Percentiles rank a stretch among this genome's conserved stretches.
phyloP scores from a whole-genome alignment of 1,140 invertebrate species.

The Drosophila sp. region DNA sequence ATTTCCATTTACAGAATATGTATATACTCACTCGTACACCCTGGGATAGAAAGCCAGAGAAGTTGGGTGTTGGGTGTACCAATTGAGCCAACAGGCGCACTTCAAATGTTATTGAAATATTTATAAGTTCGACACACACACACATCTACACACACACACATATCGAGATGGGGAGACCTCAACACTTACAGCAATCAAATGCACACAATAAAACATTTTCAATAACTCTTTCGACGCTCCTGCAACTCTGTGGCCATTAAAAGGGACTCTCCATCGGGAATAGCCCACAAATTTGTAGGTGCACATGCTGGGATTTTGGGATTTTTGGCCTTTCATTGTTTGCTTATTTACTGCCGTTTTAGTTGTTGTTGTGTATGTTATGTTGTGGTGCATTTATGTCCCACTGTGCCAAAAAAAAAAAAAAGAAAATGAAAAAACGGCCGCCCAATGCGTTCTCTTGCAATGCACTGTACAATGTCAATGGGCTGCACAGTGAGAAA shows the following conservation, averaged over 20 bases:
- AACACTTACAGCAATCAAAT: conserved; percentile 81
- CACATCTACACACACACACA: conserved; percentile 39
- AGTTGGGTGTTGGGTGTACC: conserved; percentile 13
- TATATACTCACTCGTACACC: background rate
- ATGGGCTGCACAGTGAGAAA: conserved; percentile 24
- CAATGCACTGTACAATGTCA: conserved; percentile 46
- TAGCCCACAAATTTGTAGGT: conserved; percentile 47
- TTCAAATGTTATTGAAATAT: conserved; percentile 82
- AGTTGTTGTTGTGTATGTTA: conserved; percentile 18
- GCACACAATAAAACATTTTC: conserved; percentile 81
- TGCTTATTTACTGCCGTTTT: conserved; percentile 24
- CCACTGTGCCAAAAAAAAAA: conserved; percentile 65
- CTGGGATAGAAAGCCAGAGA: background rate
- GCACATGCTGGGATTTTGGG: conserved; percentile 43
- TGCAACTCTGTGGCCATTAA: conserved; percentile 60
- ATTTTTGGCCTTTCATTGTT: background rate
- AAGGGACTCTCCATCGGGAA: conserved; percentile 31
- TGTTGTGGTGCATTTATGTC: conserved; percentile 48
- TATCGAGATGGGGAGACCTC: conserved; percentile 36
- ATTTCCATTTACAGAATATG: conserved; percentile 60
- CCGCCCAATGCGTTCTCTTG: conserved; percentile 59
- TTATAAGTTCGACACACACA: conserved; percentile 76
- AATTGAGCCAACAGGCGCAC: conserved; percentile 60
- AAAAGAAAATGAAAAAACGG: conserved; percentile 3
- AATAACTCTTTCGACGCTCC: conserved; percentile 78